phyloP scores from a whole-genome alignment of 2,113 vertebrate species.

The Strix aluco region DNA sequence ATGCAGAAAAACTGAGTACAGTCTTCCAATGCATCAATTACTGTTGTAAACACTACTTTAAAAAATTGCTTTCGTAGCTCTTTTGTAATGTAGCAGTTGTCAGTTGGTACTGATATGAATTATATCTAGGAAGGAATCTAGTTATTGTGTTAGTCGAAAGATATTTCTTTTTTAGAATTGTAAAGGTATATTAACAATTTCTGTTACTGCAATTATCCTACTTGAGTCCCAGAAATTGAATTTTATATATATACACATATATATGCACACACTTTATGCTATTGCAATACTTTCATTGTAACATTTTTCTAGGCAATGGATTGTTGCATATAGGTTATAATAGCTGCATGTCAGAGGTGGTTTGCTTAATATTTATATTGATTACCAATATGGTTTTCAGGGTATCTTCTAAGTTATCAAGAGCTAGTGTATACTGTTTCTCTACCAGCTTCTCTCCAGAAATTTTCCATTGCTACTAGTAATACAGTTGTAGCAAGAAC shows the following conservation, averaged over 20 bases:
- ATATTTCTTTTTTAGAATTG: not conserved
- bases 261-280: not conserved
- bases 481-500: not conserved
- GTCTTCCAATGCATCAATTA: not conserved
- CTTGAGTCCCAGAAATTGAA: not conserved
- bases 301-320: not conserved
- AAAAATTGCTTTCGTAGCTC: not conserved
- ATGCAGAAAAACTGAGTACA: not conserved
- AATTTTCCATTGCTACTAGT: not conserved
- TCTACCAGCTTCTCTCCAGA: not conserved
- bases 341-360: not conserved
- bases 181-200: not conserved
- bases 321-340: not conserved
- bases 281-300: not conserved
- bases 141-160: not conserved
- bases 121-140: not conserved
- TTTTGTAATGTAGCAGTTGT: not conserved
- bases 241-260: not conserved
- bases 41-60: not conserved
- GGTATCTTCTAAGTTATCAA: not conserved
- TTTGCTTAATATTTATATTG: not conserved
- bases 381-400: not conserved
- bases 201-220: not conserved
- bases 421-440: not conserved
- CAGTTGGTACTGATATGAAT: not conserved